Evolutionary conservation across 2,888 invertebrate genomes (phyloP).

Genomic region (Pheosia gnoma): DNA sequence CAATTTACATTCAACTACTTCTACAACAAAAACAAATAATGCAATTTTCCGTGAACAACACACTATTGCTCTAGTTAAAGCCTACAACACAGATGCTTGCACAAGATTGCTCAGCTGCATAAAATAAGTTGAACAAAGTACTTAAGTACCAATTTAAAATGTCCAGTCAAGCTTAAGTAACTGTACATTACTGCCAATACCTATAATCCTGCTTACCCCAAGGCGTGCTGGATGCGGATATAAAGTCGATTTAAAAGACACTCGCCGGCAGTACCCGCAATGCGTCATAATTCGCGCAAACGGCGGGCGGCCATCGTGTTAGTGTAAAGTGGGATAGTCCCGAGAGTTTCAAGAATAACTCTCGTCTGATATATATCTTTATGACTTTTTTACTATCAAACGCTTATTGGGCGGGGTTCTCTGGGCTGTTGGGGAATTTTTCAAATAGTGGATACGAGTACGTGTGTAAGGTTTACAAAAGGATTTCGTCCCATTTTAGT

Average conservation of each 20-base stretch:
- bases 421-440: not conserved
- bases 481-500: too few species aligned
- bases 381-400: conserved; percentile 1
- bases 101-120: too few species aligned
- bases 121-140: too few species aligned
- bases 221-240: conserved; percentile 12
- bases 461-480: not conserved
- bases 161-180: too few species aligned
- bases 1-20: too few species aligned
- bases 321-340: conserved; percentile 6
- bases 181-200: not conserved
- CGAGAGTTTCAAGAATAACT: not conserved
- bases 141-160: too few species aligned
- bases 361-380: conserved; percentile 6
- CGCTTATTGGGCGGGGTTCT: not conserved
- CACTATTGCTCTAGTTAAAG: too few species aligned
- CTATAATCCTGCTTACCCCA: not conserved
- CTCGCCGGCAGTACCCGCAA: conserved; percentile 37
- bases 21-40: too few species aligned
- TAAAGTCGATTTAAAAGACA: conserved; percentile 10
- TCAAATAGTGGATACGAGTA: not conserved
- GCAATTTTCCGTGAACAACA: too few species aligned
- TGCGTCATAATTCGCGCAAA: conserved; percentile 44
- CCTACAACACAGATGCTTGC: too few species aligned
- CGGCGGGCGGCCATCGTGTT: not conserved